Base-by-base conservation (phyloP, 2,888 invertebrate species). In the Nomada flava region DNA sequence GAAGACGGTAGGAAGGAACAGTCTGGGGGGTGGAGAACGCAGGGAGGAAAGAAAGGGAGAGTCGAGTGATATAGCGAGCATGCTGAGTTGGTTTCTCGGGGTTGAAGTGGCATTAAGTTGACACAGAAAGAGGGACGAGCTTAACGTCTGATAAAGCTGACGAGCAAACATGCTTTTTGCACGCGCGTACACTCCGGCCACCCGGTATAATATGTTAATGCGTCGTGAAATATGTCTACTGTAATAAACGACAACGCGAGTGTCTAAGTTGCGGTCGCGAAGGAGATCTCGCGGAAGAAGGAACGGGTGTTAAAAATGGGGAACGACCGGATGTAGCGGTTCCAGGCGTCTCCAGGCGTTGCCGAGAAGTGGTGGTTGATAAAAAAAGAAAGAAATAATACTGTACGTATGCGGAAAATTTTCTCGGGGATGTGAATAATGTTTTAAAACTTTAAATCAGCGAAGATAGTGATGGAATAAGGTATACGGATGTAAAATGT, bases 21-120 rank as follows among this genome's bases (percentile, higher is more conserved):
- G 42, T 53, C 50, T n/a, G 59, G 10, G 23, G 18, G 23, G n/a
- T 23, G 64, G 44, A 50, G 52, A 68, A 15, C 2, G 2, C 13
- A 18, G 55, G 26, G 42, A 9, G 36, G 23, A 59, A 68, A 52
- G 70, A 71, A 44, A 76, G 64, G 63, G 60, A 50, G 64, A 77
- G 77, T 63, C 50, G 69, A 76, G 74, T 67, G 72, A 79, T 76
- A 65, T 63, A 65, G 69, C 74, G 81, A 87, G 84, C 80, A 73
- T 68, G 68, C 42, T 47, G 83, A 86, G 82, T 75, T 75, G 87
- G 84, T 85, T 89, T 79, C 86, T 50, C 83, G 82, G 76, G 85
- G 84, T 78, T 90, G 87, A 88, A 91, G 90, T 91, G 88, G 91
- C 86, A 91, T 90, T 91, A 91, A 90, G 90, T 91, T 91, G 90